Evolutionary conservation across 2,113 vertebrate genomes (phyloP).

Genomic region (Probosciger aterrimus): DNA sequence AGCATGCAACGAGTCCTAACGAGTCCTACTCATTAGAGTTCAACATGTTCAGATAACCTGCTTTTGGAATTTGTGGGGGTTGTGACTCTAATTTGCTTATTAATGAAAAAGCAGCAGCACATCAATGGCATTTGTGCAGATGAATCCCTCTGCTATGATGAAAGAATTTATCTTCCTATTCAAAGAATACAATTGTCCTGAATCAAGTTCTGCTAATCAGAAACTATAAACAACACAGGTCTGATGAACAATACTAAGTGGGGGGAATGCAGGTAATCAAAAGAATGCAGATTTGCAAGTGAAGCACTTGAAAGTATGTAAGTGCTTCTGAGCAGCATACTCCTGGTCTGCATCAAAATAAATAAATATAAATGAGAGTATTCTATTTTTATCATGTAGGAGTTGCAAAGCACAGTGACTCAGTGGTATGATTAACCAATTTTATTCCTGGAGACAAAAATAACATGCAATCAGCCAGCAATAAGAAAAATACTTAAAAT

Average conservation of each 20-base stretch:
- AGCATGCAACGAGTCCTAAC: not conserved
- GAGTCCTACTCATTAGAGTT: not conserved
- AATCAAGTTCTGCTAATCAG: constrained; percentile 28
- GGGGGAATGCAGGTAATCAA: not conserved
- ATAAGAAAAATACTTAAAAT: not conserved
- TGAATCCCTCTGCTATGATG: not conserved
- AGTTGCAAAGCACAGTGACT: constrained; percentile 19
- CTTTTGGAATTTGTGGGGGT: not conserved
- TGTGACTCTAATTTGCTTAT: constrained; percentile 10
- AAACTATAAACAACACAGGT: not conserved
- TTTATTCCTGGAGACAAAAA: not conserved
- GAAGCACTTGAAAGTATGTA: not conserved
- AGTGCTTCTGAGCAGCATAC: not conserved
- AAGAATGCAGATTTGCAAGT: not conserved
- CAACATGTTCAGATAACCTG: not conserved
- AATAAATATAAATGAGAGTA: not conserved
- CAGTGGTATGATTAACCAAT: not conserved
- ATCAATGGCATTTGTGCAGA: not conserved
- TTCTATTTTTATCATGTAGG: constrained; percentile 10
- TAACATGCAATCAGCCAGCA: not conserved
- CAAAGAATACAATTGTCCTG: not conserved
- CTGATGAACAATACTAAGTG: not conserved
- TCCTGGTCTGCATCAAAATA: not conserved
- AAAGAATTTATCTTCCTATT: constrained; percentile 9
- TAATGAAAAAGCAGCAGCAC: constrained; percentile 6